These are phyloP conservation scores for Neodiprion fabricii DNA, from an alignment of 1,140 invertebrate genomes.

Conservation along the genomic window DNA sequence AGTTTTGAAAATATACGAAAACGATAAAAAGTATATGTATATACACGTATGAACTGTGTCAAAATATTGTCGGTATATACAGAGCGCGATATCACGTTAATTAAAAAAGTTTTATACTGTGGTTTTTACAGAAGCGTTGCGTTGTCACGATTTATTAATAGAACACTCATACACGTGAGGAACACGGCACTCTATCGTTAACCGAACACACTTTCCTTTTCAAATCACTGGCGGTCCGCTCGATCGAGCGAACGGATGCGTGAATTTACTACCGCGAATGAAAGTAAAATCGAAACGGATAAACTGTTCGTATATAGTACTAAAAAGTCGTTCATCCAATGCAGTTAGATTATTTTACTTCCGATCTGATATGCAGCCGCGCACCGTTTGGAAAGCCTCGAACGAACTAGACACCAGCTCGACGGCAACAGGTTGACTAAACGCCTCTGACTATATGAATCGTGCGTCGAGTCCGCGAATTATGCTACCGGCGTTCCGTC, in stretches of 20 bases:
- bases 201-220: background rate
- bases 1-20: background rate
- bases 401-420: background rate
- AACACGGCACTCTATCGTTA: background rate
- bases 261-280: background rate
- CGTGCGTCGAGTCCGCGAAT: slow-evolving; percentile 2
- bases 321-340: background rate
- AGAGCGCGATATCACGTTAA: too few relatives aligned
- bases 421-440: slow-evolving; percentile 6
- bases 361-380: too few relatives aligned
- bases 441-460: background rate
- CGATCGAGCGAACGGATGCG: background rate
- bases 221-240: background rate
- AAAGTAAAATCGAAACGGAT: too few relatives aligned
- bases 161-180: background rate
- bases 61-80: too few relatives aligned
- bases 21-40: background rate
- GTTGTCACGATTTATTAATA: background rate
- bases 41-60: too few relatives aligned
- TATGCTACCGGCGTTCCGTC: background rate
- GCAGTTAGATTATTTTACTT: background rate
- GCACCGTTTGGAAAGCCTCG: too few relatives aligned
- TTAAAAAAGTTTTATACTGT: too few relatives aligned
- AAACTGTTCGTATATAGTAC: too few relatives aligned
- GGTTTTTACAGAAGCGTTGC: background rate